Base-by-base conservation (phyloP, 1,140 invertebrate species). In the Marisa cornuarietis region DNA sequence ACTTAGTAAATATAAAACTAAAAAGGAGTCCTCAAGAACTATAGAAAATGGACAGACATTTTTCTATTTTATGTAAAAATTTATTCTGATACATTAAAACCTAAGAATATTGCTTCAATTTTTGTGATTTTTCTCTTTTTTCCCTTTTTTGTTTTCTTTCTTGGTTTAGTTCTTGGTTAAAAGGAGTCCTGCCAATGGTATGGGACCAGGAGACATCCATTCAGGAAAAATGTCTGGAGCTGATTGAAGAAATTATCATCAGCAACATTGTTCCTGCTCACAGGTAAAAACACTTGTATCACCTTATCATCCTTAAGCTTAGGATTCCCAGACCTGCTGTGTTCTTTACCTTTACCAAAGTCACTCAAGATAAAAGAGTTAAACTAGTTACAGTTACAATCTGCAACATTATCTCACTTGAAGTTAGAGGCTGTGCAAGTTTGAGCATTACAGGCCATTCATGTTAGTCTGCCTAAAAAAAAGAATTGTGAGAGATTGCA, bases 201-300 rank as follows among this genome's bases (percentile, higher is more conserved):
- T 92, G 92, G 81, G 94, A 94, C 86, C 87, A 93, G 31, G 94
- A 94, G 85, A 85, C 88, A 0, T 93, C 92, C 82, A 92, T 94
- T 0, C 93, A 94, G 80, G 93, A 93, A 75, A 94, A 93, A 84
- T 93, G 93, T 68, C 81, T 94, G 51, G 92, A 93, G 72, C 87
- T 90, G 52, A 82, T 91, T 49, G 88, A 89, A 75, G 86, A 88
- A 42, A 81, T 89, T 6, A 79, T 91, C 26, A 72, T 91, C 5
- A 49, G 82, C 18, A 88, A 89, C 54, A 82, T 91, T 14, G 83
- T 83, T 13, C 81, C 83, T 8, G 49, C 62, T 26, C 76, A 81
- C 66, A 88, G 83, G 85, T 87, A 80, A 42, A 14, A 26, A 61
- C n/a, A 18, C 49, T 16, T 26, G 31, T 24, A 42, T 42, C 31